Conservation (phyloP, 2,888 invertebrate species). For the Cheilosia scutellata region DNA sequence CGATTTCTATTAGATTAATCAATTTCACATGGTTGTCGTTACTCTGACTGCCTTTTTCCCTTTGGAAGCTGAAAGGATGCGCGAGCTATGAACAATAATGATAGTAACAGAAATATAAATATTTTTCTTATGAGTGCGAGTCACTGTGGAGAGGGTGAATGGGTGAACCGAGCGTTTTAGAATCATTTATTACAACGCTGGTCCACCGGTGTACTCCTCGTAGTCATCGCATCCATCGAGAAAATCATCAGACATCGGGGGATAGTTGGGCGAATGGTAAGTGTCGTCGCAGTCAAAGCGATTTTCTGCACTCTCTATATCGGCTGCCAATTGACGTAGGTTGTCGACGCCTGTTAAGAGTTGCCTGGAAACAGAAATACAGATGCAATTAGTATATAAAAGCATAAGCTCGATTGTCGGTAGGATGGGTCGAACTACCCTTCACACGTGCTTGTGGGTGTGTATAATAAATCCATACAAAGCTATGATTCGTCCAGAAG, state of each 20-base stretch:
- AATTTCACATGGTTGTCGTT: conserved; percentile 11
- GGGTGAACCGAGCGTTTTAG: conserved; percentile 1
- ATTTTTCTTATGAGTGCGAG: conserved; percentile 1
- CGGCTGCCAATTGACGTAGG: conserved; percentile 87
- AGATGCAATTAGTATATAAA: background rate
- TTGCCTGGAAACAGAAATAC: conserved; percentile 85
- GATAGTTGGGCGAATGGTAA: conserved; percentile 55
- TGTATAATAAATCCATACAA: background rate
- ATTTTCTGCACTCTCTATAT: conserved; percentile 86
- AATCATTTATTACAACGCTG: conserved; percentile 79
- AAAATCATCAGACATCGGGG: conserved; percentile 75
- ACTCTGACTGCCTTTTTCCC: background rate
- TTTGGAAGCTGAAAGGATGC: conserved; percentile 14
- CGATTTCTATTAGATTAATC: conserved; percentile 3
- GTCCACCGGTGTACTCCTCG: conserved; percentile 80
- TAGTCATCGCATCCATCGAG: conserved; percentile 80
- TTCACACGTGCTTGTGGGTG: too few species aligned
- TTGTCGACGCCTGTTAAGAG: conserved; percentile 88
- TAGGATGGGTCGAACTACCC: too few species aligned
- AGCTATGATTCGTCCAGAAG: background rate
- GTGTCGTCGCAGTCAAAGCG: conserved; percentile 77
- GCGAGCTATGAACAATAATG: background rate
- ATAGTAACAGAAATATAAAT: conserved; percentile 13
- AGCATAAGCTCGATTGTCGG: background rate
- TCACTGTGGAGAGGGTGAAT: conserved; percentile 17